A percentile compares a stretch with the other conserved stretches of the same genome.
phyloP scores from a whole-genome alignment of 2,113 vertebrate genomes.

The Myotis yumanensis region DNA sequence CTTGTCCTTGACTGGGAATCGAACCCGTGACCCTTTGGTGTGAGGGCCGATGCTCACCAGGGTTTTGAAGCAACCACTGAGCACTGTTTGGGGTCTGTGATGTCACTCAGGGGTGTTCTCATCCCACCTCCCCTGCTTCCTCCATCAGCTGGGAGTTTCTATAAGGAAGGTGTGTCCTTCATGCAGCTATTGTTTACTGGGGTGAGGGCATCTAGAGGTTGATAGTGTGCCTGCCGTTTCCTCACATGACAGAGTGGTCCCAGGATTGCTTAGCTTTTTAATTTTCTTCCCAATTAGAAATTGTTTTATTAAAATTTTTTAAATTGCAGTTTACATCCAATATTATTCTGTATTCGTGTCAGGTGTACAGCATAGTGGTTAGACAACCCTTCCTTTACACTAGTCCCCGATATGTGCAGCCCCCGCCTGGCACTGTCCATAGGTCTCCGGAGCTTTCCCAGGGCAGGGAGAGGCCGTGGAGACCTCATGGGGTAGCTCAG shows the following conservation, averaged over 20 bases:
- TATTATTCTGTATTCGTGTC: no score
- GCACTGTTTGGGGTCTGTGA: no score
- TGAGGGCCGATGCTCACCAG: background rate
- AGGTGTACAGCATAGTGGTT: background rate
- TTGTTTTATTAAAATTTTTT: background rate
- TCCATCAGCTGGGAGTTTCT: no score
- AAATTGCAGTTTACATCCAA: no score
- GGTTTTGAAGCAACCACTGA: background rate
- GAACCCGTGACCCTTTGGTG: background rate
- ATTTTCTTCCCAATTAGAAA: background rate
- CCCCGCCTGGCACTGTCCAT: background rate
- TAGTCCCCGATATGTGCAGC: background rate
- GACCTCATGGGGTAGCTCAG: rapidly evolving
- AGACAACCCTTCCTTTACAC: no score
- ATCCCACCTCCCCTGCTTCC: no score
- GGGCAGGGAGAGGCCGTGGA: background rate
- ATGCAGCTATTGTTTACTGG: no score
- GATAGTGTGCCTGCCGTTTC: rapidly evolving
- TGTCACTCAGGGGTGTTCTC: no score
- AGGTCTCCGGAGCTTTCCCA: background rate
- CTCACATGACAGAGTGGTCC: background rate
- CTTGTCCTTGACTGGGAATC: background rate
- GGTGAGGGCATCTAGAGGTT: background rate
- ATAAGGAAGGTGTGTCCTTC: no score
- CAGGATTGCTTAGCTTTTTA: background rate